phyloP scores from a whole-genome alignment of 2,797 vertebrate species.

The Gymnopithys bicolor region DNA sequence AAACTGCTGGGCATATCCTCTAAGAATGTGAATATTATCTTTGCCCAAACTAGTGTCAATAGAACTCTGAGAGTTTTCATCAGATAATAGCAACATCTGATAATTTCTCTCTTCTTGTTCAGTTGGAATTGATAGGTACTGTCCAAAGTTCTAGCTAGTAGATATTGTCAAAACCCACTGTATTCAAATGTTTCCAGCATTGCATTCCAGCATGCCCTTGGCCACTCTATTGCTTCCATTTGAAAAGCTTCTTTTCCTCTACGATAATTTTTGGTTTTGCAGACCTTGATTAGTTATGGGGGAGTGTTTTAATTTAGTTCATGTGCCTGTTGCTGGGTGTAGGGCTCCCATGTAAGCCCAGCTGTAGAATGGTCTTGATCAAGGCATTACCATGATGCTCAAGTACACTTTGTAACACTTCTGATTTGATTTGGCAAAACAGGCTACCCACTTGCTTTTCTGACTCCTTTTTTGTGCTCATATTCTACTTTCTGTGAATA shows the following conservation, averaged over 20 bases:
- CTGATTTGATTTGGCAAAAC: neutral
- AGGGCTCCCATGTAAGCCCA: neutral
- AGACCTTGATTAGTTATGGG: neutral
- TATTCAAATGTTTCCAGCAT: neutral
- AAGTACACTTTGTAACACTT: neutral
- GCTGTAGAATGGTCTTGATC: neutral
- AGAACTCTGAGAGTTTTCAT: neutral
- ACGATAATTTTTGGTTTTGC: neutral
- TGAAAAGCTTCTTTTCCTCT: neutral
- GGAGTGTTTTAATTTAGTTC: neutral
- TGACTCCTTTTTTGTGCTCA: neutral
- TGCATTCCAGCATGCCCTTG: neutral
- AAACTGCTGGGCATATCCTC: neutral
- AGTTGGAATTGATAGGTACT: neutral
- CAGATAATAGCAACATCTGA: neutral
- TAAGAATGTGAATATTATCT: neutral
- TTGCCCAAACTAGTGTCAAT: neutral
- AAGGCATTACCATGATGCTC: neutral
- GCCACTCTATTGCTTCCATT: neutral
- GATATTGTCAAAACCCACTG: neutral
- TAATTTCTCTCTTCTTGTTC: neutral
- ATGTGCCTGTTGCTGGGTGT: neutral
- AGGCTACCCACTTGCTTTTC: neutral
- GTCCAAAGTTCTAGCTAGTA: neutral
- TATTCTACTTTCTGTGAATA: neutral